Percentiles rank a stretch among this genome's conserved stretches.
These are phyloP conservation scores for Aegotheles bennettii DNA, from an alignment of 2,113 vertebrate species.

Conservation along the genomic window DNA sequence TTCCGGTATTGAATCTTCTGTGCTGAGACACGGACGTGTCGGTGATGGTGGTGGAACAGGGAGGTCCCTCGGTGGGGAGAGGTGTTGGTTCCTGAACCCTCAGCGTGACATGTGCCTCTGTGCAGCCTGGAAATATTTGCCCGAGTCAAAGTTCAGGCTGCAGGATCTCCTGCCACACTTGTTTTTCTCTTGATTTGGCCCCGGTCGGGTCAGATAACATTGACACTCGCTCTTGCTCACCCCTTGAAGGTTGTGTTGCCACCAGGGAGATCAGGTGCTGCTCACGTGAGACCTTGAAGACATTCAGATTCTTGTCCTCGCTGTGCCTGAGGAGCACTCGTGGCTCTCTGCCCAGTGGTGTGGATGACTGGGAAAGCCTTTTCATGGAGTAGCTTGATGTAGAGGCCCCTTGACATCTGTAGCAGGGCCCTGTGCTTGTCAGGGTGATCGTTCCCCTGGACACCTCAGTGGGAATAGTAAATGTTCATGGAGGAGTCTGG, in stretches of 20 bases:
- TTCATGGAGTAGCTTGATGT: neutral
- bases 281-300: neutral
- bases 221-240: neutral
- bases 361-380: neutral
- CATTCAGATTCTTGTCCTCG: neutral
- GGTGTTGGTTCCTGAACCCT: neutral
- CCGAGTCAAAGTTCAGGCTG: neutral
- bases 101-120: rapidly evolving
- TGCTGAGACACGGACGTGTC: neutral
- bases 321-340: neutral
- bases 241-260: neutral
- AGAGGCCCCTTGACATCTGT: neutral
- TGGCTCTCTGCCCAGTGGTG: rapidly evolving
- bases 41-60: neutral
- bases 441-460: neutral
- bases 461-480: neutral
- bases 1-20: neutral
- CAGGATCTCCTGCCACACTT: neutral
- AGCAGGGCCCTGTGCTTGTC: neutral
- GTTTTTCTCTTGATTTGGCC: neutral
- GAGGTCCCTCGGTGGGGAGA: neutral
- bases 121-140: neutral
- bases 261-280: neutral
- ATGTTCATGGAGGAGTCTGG: neutral
- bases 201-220: neutral